Conservation (phyloP, 1,140 invertebrate genomes). For the Drosophila equinoxialis region DNA sequence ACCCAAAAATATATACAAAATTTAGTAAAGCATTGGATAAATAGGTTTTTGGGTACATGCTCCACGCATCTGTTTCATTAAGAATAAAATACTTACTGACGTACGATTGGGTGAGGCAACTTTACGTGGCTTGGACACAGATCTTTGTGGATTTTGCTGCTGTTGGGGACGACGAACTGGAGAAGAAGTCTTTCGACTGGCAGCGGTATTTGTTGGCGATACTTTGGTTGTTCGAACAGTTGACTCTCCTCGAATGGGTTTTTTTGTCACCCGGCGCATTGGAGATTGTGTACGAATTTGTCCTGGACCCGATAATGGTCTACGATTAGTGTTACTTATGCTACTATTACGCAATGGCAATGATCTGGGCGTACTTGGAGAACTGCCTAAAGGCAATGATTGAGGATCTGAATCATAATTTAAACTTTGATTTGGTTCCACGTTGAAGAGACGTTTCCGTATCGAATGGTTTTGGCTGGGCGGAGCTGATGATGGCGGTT, state of each 20-base stretch:
- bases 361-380: constrained; percentile 38
- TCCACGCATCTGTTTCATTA: neutral
- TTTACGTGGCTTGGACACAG: constrained; percentile 19
- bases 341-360: constrained; percentile 36
- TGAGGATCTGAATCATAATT: constrained; percentile 43
- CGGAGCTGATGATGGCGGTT: too few species aligned
- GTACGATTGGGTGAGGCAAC: neutral
- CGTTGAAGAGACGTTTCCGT: constrained; percentile 54
- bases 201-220: neutral
- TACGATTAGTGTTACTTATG: constrained; percentile 35
- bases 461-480: neutral
- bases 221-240: neutral
- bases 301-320: neutral
- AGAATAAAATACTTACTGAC: constrained; percentile 24
- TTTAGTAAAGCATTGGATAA: neutral
- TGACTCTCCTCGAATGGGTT: neutral
- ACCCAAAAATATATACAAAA: constrained; percentile 1
- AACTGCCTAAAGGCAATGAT: constrained; percentile 11
- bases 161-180: constrained; percentile 8
- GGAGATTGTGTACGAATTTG: neutral
- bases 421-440: neutral
- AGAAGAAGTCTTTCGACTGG: neutral
- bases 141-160: neutral
- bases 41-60: neutral
- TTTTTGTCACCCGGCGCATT: neutral